These are phyloP conservation scores for Brenthis hecate DNA, from an alignment of 2,888 invertebrate genomes.

Conservation along the genomic window DNA sequence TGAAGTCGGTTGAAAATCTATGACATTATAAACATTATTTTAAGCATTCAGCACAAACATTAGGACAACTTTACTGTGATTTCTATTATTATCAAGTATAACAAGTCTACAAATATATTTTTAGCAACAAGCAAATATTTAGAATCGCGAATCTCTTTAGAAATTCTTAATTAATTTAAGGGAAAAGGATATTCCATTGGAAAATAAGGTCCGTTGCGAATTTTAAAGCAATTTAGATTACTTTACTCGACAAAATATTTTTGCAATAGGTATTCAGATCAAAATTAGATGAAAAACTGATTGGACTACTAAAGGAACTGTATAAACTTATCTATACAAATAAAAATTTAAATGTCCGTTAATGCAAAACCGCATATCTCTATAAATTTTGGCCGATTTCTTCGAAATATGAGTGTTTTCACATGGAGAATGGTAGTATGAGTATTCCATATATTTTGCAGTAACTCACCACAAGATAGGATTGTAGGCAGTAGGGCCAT, in stretches of 20 bases:
- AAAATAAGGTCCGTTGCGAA: constrained; percentile 37
- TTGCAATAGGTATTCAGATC: constrained; percentile 33
- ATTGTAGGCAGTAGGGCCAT: no score
- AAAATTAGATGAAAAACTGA: constrained; percentile 33
- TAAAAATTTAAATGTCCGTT: no score
- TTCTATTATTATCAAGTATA: neutral
- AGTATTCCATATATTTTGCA: no score
- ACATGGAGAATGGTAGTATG: no score
- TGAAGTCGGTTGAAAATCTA: no score
- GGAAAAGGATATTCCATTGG: constrained; percentile 32
- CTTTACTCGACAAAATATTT: constrained; percentile 39
- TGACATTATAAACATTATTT: no score
- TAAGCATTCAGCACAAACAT: neutral
- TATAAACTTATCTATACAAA: constrained; percentile 9
- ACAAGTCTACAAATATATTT: constrained; percentile 1
- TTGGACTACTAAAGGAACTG: constrained; percentile 29
- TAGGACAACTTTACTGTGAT: neutral
- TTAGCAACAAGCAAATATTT: constrained; percentile 31
- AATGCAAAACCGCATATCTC: no score
- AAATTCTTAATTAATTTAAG: constrained; percentile 38
- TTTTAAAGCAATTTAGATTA: constrained; percentile 38
- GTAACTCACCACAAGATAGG: no score
- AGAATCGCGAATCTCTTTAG: constrained; percentile 19
- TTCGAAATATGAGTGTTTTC: no score
- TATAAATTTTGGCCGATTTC: no score